Percentiles rank a stretch among this genome's conserved stretches.
Evolutionary conservation across 2,888 invertebrate species (phyloP).

Genomic region (Pseudanteris insignis): DNA sequence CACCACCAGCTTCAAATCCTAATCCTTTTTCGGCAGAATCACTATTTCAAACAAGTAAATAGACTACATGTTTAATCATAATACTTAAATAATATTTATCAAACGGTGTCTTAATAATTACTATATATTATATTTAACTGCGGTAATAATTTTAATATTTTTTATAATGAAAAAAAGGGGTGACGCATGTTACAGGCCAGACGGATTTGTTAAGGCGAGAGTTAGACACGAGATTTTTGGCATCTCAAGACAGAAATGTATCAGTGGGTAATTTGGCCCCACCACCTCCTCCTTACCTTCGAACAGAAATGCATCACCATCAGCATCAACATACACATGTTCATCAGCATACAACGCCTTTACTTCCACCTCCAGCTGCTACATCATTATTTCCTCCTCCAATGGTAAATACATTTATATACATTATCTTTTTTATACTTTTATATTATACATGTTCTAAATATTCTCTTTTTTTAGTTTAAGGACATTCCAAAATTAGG

Average conservation of each 20-base stretch:
- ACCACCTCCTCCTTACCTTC: constrained; percentile 74
- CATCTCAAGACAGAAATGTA: constrained; percentile 78
- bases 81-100: too few relatives aligned
- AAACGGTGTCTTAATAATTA: too few relatives aligned
- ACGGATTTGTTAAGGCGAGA: constrained; percentile 88
- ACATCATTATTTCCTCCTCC: constrained; percentile 71
- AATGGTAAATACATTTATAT: constrained; percentile 65
- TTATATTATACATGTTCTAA: background rate
- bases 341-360: constrained; percentile 83
- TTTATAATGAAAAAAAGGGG: constrained; percentile 59
- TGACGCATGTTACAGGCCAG: constrained; percentile 71
- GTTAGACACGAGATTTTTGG: constrained; percentile 88
- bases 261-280: constrained; percentile 63
- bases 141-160: constrained; percentile 13
- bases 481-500: constrained; percentile 90
- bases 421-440: background rate
- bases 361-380: constrained; percentile 71
- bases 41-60: constrained; percentile 84
- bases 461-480: constrained; percentile 72
- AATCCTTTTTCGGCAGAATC: constrained; percentile 90
- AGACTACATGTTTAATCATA: too few relatives aligned
- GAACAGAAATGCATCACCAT: constrained; percentile 92
- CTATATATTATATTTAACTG: background rate
- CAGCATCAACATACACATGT: constrained; percentile 93
- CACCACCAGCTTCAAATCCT: constrained; percentile 72